Evolutionary conservation across 2,113 vertebrate genomes (phyloP), one percentile per base, ranked within the genome.

Genomic region (Fukomys damarensis): DNA sequence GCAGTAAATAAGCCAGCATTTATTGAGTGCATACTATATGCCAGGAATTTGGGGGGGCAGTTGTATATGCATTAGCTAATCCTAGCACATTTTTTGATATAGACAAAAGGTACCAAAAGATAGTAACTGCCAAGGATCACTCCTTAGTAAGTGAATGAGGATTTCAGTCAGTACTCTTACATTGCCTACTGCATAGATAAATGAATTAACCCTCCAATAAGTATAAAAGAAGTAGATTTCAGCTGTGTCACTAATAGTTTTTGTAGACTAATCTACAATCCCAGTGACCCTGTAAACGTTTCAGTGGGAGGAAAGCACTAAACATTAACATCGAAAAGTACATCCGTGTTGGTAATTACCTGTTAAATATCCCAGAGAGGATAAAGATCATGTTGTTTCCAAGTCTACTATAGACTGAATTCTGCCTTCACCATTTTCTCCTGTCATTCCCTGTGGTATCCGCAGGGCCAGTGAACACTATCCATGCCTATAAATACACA

Each of bases 271-370:
- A 76, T 24, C 70, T 93, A 14, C 22, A 68, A 72, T 24, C 38
- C 91, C 58, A 77, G 1, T 89, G 89, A 54, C 63, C n/a, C 30
- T 92, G 95, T 89, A n/a, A 94, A 52, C 4, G 43, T 74, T 70
- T 83, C 61, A 79, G 0, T 49, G 17, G 56, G 7, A 66, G 26
- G 49, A 46, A 74, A 65, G 38, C 35, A 56, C 38, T 66, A 32
- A 65, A 65, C 17, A 59, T 93, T 82, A 41, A 16, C 2, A 72
- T 58, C 54, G 35, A 81, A 84, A 89, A 12, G 12, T 20, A 70
- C 16, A 54, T 54, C 58, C 56, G 17, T 76, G n/a, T 85, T 88
- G 52, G 38, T 56, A 81, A 59, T 81, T 72, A 72, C 7, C 13
- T 17, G 35, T 72, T 84, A 85, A 38, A 43, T 66, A 77, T 20